A percentile compares a stretch with the other conserved stretches of the same genome.
These are phyloP conservation scores for Theodoxus fluviatilis DNA, from an alignment of 2,888 invertebrate species.

Conservation along the genomic window DNA sequence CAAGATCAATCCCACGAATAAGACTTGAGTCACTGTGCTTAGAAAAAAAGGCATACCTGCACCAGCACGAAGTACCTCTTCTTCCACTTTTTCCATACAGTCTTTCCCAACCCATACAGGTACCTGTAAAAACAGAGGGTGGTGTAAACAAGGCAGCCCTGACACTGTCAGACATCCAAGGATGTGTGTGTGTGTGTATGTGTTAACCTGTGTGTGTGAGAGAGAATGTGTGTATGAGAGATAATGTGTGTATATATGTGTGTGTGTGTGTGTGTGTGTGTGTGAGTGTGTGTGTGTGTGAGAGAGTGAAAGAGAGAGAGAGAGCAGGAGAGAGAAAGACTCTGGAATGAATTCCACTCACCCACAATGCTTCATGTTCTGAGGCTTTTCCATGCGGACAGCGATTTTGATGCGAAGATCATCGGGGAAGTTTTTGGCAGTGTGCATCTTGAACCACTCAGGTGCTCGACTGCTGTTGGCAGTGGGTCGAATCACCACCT, in stretches of 20 bases:
- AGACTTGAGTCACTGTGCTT: too few relatives aligned
- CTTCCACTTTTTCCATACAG: slow-evolving; percentile 99
- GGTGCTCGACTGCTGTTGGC: slow-evolving; percentile 71
- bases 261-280: too few relatives aligned
- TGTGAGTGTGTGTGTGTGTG: too few relatives aligned
- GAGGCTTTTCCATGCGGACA: slow-evolving; percentile 97
- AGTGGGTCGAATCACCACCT: slow-evolving; percentile 68
- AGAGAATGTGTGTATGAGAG: too few relatives aligned
- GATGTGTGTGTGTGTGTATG: too few relatives aligned
- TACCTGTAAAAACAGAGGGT: slow-evolving; percentile 53
- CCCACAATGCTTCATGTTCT: slow-evolving; percentile 99
- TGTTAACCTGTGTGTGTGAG: too few relatives aligned
- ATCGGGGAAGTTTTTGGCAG: slow-evolving; percentile 92
- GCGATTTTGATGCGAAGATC: slow-evolving; percentile 96
- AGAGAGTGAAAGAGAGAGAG: too few relatives aligned
- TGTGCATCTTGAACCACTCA: slow-evolving; percentile 98
- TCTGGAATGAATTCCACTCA: slow-evolving; percentile 66
- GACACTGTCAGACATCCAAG: too few relatives aligned
- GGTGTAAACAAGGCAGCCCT: slow-evolving; percentile 1
- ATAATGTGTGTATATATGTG: too few relatives aligned
- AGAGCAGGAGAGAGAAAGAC: too few relatives aligned
- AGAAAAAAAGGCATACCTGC: slow-evolving; percentile 75
- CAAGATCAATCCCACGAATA: too few relatives aligned
- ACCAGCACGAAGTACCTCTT: slow-evolving; percentile 97
- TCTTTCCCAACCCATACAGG: slow-evolving; percentile 75